Conservation (phyloP, 2,113 vertebrate genomes). For the Egretta garzetta region DNA sequence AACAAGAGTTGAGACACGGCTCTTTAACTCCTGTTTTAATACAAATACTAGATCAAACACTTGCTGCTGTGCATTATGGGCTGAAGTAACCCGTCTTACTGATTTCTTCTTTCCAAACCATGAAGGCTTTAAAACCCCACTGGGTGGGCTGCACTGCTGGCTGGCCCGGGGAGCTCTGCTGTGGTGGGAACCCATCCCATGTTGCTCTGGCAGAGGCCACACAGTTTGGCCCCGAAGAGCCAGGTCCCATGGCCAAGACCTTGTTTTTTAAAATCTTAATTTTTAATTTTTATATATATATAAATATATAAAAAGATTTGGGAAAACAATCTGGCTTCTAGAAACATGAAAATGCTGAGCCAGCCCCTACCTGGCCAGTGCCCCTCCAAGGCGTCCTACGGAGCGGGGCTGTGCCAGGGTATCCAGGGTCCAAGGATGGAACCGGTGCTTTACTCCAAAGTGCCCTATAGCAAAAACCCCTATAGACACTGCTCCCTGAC, state of each 20-base stretch:
- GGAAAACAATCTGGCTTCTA: neutral
- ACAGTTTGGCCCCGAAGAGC: accelerated
- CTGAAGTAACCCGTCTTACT: neutral
- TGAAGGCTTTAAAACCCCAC: neutral
- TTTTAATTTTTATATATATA: neutral
- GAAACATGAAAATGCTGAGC: neutral
- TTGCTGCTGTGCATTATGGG: neutral
- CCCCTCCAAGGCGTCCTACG: neutral
- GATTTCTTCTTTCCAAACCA: neutral
- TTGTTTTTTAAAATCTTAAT: neutral
- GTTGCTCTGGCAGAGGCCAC: accelerated
- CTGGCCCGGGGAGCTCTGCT: neutral
- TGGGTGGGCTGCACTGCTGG: accelerated
- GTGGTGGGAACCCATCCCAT: neutral
- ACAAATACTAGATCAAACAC: neutral
- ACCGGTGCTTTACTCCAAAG: neutral
- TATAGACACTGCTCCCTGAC: accelerated
- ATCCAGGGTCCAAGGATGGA: neutral
- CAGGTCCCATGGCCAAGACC: neutral
- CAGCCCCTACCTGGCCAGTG: neutral
- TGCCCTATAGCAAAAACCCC: neutral
- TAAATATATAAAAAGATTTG: neutral
- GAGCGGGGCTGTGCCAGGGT: neutral
- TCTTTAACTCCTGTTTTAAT: neutral
- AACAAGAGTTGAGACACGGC: neutral